phyloP scores from a whole-genome alignment of 2,113 vertebrate genomes.

The Hippocampus zosterae region DNA sequence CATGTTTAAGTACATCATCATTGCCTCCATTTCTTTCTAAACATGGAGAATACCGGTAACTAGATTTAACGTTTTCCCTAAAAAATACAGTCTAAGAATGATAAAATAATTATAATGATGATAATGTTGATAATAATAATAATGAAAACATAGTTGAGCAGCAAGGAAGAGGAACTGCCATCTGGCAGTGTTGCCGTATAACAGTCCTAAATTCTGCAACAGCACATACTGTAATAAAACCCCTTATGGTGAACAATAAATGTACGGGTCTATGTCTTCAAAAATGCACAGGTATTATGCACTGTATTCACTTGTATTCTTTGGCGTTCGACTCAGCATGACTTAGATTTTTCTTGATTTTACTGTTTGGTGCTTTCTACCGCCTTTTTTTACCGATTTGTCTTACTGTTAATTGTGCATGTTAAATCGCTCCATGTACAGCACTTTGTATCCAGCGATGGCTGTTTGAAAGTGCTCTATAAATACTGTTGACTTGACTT shows the following conservation, averaged over 20 bases:
- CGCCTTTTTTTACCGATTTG: no score
- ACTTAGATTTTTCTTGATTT: no score
- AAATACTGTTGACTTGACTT: no score
- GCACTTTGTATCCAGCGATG: no score
- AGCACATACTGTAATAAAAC: neutral
- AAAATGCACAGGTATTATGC: neutral
- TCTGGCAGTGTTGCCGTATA: neutral
- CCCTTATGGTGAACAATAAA: neutral
- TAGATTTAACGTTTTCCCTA: neutral
- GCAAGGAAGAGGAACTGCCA: neutral
- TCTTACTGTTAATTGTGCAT: no score
- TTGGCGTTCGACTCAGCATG: no score
- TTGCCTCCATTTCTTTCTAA: neutral
- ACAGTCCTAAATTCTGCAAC: neutral
- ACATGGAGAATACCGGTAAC: neutral
- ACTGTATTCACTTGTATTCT: no score
- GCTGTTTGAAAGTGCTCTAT: no score
- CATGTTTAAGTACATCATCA: neutral
- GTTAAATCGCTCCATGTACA: no score
- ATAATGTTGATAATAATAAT: no score
- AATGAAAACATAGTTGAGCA: neutral
- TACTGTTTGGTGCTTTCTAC: no score
- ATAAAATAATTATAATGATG: neutral
- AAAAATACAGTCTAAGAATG: neutral
- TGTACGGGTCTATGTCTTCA: neutral